Percentiles rank a stretch among this genome's conserved stretches.
phyloP scores from a whole-genome alignment of 1,140 invertebrate genomes.

The Littorina saxatilis region DNA sequence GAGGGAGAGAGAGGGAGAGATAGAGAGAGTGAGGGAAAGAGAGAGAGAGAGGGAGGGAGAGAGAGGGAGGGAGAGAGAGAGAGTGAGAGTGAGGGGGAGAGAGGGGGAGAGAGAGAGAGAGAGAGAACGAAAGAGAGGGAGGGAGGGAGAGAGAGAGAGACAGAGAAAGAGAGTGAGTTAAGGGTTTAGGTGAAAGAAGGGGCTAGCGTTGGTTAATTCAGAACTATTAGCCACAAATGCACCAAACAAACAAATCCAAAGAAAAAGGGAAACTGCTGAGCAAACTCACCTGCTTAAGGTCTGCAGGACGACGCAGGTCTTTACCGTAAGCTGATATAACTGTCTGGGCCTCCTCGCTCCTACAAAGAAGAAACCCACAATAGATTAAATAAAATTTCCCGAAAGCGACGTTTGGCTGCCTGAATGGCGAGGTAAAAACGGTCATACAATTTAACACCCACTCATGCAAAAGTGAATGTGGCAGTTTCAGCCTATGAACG shows the following conservation, averaged over 20 bases:
- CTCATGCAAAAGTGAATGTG: not conserved
- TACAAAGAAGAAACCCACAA: conserved; percentile 29
- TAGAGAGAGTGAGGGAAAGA: not conserved
- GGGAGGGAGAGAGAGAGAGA: conserved; percentile 4
- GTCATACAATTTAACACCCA: no score
- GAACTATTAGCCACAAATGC: not conserved
- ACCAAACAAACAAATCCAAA: not conserved
- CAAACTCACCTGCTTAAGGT: conserved; percentile 47
- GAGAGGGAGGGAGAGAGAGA: conserved; percentile 6
- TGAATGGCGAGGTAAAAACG: no score
- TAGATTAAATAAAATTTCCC: not conserved
- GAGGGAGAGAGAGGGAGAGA: conserved; percentile 2
- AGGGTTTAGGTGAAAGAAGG: not conserved
- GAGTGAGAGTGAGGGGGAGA: not conserved
- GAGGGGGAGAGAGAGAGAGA: conserved; percentile 8
- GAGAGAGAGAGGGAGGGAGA: no score
- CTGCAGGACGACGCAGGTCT: conserved; percentile 43
- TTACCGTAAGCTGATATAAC: conserved; percentile 47
- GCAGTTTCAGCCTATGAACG: no score
- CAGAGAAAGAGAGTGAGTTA: not conserved
- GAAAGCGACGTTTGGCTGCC: no score
- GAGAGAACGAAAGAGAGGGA: not conserved
- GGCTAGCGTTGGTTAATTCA: not conserved
- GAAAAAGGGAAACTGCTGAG: not conserved
- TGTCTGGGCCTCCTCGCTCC: conserved; percentile 47